Evolutionary conservation across 2,888 invertebrate genomes (phyloP).

Genomic region (Dolichomitus sp.): DNA sequence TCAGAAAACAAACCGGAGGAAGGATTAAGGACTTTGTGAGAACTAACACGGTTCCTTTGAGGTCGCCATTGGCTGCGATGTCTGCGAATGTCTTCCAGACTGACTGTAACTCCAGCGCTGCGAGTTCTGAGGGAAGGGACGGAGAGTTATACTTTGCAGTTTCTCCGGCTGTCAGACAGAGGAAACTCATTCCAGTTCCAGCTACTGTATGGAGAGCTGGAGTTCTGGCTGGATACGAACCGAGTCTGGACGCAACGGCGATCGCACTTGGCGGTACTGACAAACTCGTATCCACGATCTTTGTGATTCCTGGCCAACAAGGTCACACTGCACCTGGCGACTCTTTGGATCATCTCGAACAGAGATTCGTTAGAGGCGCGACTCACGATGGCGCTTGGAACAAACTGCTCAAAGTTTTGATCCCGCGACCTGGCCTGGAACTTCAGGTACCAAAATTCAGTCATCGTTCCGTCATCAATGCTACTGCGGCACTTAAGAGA

Average conservation of each 20-base stretch:
- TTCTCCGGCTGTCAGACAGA: constrained; percentile 92
- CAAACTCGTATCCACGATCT: constrained; percentile 92
- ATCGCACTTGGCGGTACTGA: constrained; percentile 92
- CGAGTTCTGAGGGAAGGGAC: constrained; percentile 92
- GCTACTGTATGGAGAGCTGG: constrained; percentile 93
- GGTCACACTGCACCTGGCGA: constrained; percentile 93
- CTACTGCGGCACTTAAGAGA: constrained; percentile 91
- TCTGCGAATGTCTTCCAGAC: constrained; percentile 95
- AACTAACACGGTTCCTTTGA: constrained; percentile 90
- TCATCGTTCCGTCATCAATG: constrained; percentile 94
- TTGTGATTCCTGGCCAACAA: constrained; percentile 95
- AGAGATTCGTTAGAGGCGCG: constrained; percentile 89
- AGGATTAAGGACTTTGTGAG: constrained; percentile 92
- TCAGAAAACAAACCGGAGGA: constrained; percentile 93
- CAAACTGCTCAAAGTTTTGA: constrained; percentile 90
- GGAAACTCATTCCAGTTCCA: constrained; percentile 94
- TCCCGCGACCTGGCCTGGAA: constrained; percentile 93
- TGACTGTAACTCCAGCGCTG: constrained; percentile 92
- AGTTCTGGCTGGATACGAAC: constrained; percentile 95
- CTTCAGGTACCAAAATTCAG: constrained; percentile 94
- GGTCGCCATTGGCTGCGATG: constrained; percentile 93
- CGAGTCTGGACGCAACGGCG: constrained; percentile 93
- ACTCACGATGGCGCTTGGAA: constrained; percentile 92
- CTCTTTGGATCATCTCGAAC: constrained; percentile 92
- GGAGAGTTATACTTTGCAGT: constrained; percentile 96